Evolutionary conservation across 1,140 invertebrate species (phyloP), one percentile per base, ranked within the genome.

Genomic region (Drosophila lini): DNA sequence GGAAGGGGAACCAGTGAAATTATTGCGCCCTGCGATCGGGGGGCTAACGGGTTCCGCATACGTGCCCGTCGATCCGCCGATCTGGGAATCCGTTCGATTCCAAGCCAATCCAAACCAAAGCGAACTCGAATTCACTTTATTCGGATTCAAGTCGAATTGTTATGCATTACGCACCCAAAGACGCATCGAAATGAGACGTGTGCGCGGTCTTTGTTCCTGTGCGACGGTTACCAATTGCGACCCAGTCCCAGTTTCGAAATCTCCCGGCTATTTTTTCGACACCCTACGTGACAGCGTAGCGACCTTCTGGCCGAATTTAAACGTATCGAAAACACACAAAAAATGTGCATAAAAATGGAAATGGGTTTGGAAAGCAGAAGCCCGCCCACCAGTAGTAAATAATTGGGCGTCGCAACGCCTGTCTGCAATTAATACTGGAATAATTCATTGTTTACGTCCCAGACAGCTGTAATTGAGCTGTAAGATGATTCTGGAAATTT

Each of bases 231-330:
- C 83, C 76, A 86, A 86, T 86, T 74, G 71, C 60, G 83, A 63
- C 82, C 82, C 80, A 86, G 83, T 86, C 83, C 83, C 82, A 83
- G 44, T 86, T 86, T 86, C 73, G 71, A 86, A 86, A 86, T 86
- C 67, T 70, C 58, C 25, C 44, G 19, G 45, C 32, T 6, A 4
- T 38, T 58, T 63, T 82, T 86, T 86, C 83, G 53, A 80, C 76
- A 88, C 15, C 36, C 22, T 76, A 86, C 83, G 83, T 86, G 83
- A 83, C 73, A 80, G 44, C 48, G 41, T 42, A 88, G 40, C 53
- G 59, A 76, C 71, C 77, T 80, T 84, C 73, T 52, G 31, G 19
- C 19, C 42, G n/a, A 36, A 41, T 68, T 28, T 13, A 65, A 32
- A 11, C n/a, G 8, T 13, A 38, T 50, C 47, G 47, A 50, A 32